These are phyloP conservation scores for Cephus runcator DNA, from an alignment of 2,888 invertebrate species.

Conservation along the genomic window DNA sequence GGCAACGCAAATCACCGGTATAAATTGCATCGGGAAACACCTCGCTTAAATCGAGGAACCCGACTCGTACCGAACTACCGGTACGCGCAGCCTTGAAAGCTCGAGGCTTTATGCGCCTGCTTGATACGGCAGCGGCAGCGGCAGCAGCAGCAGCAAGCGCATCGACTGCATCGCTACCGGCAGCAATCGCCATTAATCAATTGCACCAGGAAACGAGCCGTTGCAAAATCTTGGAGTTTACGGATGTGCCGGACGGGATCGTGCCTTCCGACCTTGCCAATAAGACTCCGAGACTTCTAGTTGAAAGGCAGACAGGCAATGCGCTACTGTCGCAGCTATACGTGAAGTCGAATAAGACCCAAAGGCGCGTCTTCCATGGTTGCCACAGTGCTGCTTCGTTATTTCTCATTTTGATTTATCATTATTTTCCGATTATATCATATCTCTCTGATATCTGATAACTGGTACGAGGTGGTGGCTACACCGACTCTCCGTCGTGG, in stretches of 20 bases:
- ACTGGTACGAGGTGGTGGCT: background rate
- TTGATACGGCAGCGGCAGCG: background rate
- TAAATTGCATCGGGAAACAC: background rate
- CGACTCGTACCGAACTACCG: background rate
- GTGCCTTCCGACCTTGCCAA: constrained; percentile 46
- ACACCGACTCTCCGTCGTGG: constrained; percentile 4
- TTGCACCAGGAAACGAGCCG: constrained; percentile 49
- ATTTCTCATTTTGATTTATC: background rate
- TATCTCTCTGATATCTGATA: background rate
- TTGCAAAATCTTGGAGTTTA: constrained; percentile 53
- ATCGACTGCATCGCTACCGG: background rate
- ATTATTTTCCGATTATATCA: background rate
- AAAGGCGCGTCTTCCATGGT: background rate
- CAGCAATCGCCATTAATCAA: constrained; percentile 48
- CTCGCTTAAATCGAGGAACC: background rate
- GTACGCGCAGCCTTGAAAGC: background rate
- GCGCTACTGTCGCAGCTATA: background rate
- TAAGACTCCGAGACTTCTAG: background rate
- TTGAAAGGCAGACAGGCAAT: background rate
- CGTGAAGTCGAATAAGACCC: background rate
- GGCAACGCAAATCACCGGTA: background rate
- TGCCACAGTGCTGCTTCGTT: background rate
- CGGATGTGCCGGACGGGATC: constrained; percentile 42
- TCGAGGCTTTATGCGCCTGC: background rate
- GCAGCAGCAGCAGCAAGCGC: background rate